Evolutionary conservation across 2,797 vertebrate species (phyloP), one percentile per base, ranked within the genome.

Genomic region (Masticophis lateralis): DNA sequence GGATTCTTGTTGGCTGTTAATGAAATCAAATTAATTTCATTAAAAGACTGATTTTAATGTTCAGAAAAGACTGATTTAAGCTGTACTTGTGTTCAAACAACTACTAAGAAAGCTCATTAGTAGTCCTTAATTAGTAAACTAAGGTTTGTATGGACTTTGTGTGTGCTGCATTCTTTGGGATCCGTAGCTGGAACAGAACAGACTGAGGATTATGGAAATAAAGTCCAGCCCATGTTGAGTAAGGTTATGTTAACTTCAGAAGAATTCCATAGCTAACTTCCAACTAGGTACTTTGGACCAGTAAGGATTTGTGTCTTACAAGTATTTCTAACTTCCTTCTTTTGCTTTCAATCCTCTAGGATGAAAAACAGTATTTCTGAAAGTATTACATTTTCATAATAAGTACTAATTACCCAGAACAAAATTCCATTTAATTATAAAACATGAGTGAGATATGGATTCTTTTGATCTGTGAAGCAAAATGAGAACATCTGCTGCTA

Each of bases 401-500:
- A 61, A 95, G 53, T 91, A 27, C 13, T 91, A 55, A 89, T 96
- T 95, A 94, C 87, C 96, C 25, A 91, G n/a, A 86, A 90, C 61
- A 93, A 92, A 95, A 92, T 66, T 14, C 59, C 1, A 2, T 95
- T 95, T 93, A 95, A 60, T 93, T 53, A 83, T 0, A 0, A 74
- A 69, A 69, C 92, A 90, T 92, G 59, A 94, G 93, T 93, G 95
- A 66, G 61, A 95, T 53, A 90, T 59, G 53, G 94, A 96, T 94
- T 95, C 91, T 93, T 88, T 88, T 95, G 93, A 83, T 95, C 86
- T 93, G 90, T 92, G 69, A 94, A 95, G 91, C 93, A 91, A 57
- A 96, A 32, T 93, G 95, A 94, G 94, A 96, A 88, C 94, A 91
- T 89, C 91, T 95, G 94, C 93, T 94, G 90, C 59, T 94, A 66